Conservation (phyloP, 2,797 vertebrate genomes). For the Hephaestus fuliginosus region DNA sequence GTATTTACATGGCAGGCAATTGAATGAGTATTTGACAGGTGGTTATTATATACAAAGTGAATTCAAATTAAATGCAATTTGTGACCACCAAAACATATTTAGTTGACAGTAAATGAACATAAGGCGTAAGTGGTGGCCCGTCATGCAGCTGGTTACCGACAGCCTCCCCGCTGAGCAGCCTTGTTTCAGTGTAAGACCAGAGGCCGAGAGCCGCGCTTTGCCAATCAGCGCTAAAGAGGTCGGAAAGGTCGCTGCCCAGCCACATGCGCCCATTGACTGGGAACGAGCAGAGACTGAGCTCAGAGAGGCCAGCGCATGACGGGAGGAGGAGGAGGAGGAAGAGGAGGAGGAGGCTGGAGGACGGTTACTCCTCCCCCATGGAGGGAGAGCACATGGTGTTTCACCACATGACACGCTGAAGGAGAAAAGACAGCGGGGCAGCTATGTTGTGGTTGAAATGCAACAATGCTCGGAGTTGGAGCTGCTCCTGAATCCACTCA, state of each 20-base stretch:
- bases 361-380: constrained; percentile 4
- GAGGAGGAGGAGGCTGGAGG: constrained; percentile 11
- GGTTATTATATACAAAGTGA: background rate
- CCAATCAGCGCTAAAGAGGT: constrained; percentile 69
- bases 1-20: background rate
- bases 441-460: constrained; percentile 21
- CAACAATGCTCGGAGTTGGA: constrained; percentile 21
- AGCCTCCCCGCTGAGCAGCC: constrained; percentile 20
- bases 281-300: constrained; percentile 59
- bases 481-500: constrained; percentile 40
- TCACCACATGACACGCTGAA: constrained; percentile 51
- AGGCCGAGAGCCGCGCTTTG: constrained; percentile 37
- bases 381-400: constrained; percentile 49
- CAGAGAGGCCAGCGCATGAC: constrained; percentile 53
- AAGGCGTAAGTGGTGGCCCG: constrained; percentile 15
- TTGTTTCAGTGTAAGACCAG: constrained; percentile 53
- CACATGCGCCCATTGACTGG: constrained; percentile 45
- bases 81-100: background rate
- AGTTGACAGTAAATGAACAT: background rate
- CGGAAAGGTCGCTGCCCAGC: constrained; percentile 60
- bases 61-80: background rate
- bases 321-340: constrained; percentile 13
- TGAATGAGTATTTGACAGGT: background rate
- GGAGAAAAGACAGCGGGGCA: constrained; percentile 37
- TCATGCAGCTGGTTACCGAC: constrained; percentile 10